Conservation (phyloP, 2,113 vertebrate species). For the Paralichthys olivaceus region DNA sequence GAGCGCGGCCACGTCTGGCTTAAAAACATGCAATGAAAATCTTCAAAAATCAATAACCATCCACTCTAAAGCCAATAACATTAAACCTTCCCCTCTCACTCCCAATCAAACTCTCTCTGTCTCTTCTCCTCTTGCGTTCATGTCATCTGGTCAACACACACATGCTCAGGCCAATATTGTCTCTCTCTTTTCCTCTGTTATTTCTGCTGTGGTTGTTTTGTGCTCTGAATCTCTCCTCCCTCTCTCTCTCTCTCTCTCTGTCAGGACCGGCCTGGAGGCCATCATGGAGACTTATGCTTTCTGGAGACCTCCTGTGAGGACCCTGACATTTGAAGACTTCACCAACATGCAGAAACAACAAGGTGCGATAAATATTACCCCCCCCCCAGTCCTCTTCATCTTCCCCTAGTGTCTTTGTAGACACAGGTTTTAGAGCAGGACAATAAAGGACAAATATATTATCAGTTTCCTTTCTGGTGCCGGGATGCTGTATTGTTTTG, state of each 20-base stretch:
- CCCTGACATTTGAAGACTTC: slow-evolving; percentile 98
- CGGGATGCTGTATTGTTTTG: no score
- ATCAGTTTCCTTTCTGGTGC: background rate
- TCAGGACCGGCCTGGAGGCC: slow-evolving; percentile 96
- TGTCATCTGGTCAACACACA: slow-evolving; percentile 12
- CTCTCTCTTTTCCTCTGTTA: background rate
- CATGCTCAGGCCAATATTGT: background rate
- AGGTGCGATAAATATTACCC: slow-evolving; percentile 78
- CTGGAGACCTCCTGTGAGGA: slow-evolving; percentile 98
- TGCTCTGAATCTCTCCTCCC: slow-evolving; percentile 1
- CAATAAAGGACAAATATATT: background rate
- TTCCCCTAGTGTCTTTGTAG: background rate
- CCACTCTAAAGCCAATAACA: background rate
- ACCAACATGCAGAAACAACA: slow-evolving; percentile 99
- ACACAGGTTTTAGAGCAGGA: background rate
- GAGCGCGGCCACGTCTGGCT: background rate
- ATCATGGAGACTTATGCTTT: slow-evolving; percentile 99
- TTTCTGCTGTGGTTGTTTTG: background rate
- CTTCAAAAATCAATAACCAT: background rate
- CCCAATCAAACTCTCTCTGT: background rate
- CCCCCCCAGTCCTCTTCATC: background rate
- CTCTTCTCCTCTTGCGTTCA: background rate
- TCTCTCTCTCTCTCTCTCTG: slow-evolving; percentile 33
- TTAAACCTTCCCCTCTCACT: background rate
- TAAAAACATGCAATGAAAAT: slow-evolving; percentile 5